phyloP scores from a whole-genome alignment of 2,888 invertebrate species.

The Protodeltote pygarga region DNA sequence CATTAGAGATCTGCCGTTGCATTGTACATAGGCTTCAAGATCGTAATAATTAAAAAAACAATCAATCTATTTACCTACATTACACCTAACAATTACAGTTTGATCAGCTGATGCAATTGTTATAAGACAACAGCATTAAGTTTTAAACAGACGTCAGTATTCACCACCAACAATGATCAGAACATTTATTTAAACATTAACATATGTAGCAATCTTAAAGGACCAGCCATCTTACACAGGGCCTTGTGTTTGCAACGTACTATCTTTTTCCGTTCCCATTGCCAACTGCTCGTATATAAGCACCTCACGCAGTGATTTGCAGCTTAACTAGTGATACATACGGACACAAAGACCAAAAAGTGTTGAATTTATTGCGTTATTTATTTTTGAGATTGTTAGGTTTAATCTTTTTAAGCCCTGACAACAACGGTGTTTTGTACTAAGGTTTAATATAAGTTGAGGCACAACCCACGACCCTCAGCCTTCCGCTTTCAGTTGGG shows the following conservation, averaged over 20 bases:
- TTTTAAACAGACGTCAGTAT: constrained; percentile 33
- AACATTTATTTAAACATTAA: constrained; percentile 25
- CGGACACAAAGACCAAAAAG: constrained; percentile 21
- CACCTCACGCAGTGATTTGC: constrained; percentile 76
- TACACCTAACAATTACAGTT: no score
- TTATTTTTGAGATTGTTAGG: no score
- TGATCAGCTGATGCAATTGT: constrained; percentile 4
- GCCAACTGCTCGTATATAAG: constrained; percentile 63
- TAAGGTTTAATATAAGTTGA: no score
- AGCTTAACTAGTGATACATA: constrained; percentile 60
- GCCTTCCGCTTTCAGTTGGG: no score
- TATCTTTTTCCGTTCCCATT: constrained; percentile 68
- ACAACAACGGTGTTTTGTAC: no score
- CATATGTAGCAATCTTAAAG: constrained; percentile 25
- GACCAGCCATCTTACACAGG: constrained; percentile 12
- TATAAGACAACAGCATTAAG: constrained; percentile 19
- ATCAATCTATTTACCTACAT: constrained; percentile 12
- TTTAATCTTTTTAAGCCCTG: no score
- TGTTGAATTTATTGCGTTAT: no score
- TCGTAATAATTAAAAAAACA: no score
- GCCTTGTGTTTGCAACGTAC: constrained; percentile 19
- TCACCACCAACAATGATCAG: constrained; percentile 23
- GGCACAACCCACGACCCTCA: no score
- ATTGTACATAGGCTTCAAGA: no score
- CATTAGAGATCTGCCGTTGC: no score